Conservation (phyloP, 2,888 invertebrate species). For the Acanthosoma haemorrhoidale region DNA sequence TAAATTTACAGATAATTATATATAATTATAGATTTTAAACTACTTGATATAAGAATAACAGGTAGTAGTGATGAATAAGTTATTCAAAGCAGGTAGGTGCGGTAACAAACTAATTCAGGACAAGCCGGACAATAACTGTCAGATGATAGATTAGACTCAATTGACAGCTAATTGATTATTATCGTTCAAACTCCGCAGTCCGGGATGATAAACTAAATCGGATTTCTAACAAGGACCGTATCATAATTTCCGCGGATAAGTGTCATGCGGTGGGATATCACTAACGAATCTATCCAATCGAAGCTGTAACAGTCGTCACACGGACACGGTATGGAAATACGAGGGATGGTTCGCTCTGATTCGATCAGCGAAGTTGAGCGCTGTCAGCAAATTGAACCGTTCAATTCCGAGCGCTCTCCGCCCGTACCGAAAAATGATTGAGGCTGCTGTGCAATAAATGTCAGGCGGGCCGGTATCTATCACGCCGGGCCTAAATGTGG, state of each 20-base stretch:
- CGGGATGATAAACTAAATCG: background rate
- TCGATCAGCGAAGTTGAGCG: background rate
- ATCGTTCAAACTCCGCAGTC: background rate
- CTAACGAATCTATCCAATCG: background rate
- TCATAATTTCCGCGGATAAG: too few species aligned
- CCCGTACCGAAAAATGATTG: conserved; percentile 2
- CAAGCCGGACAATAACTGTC: too few species aligned
- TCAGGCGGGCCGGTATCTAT: background rate
- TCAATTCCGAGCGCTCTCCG: background rate
- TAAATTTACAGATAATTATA: too few species aligned
- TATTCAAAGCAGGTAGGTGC: too few species aligned
- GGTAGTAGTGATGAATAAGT: too few species aligned
- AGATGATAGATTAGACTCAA: background rate
- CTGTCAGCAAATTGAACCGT: background rate
- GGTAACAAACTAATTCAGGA: too few species aligned
- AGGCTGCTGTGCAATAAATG: background rate
- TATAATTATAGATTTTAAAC: too few species aligned
- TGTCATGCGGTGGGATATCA: too few species aligned
- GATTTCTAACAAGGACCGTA: background rate
- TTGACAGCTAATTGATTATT: background rate
- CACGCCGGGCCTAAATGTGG: background rate
- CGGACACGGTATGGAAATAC: background rate
- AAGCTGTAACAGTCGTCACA: background rate
- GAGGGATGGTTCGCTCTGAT: background rate
- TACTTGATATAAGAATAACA: too few species aligned